These are phyloP conservation scores for Microctenopoma lineatum DNA, from an alignment of 2,797 vertebrate genomes.

Conservation along the genomic window DNA sequence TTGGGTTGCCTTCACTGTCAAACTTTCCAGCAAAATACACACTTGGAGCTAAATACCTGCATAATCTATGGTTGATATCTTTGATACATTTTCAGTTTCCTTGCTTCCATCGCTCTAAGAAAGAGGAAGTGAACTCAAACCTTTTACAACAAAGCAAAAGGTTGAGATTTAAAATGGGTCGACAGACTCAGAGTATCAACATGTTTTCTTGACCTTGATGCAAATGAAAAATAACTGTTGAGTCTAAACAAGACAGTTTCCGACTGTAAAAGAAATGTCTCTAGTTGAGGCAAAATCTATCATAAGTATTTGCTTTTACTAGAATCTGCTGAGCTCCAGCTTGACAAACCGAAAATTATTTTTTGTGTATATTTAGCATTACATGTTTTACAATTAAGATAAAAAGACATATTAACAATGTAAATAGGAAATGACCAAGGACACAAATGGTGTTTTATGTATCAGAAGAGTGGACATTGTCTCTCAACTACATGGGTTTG, in stretches of 20 bases:
- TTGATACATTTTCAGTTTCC: not conserved
- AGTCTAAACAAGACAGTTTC: not conserved
- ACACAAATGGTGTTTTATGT: conserved; percentile 1
- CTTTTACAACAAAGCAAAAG: conserved; percentile 6
- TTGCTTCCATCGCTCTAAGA: conserved; percentile 1
- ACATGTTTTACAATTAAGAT: not conserved
- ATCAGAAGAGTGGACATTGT: not conserved
- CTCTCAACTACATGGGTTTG: not conserved
- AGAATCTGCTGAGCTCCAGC: conserved; percentile 3
- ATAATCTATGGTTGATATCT: conserved; percentile 1
- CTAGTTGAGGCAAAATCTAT: conserved; percentile 12
- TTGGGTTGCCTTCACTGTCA: conserved; percentile 17
- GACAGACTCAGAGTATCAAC: conserved; percentile 23
- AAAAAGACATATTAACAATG: conserved; percentile 3
- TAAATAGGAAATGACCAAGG: not conserved
- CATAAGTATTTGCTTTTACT: not conserved
- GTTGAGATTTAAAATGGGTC: conserved; percentile 35
- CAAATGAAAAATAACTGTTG: conserved; percentile 30
- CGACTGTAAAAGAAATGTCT: conserved; percentile 5
- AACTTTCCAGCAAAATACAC: conserved; percentile 7
- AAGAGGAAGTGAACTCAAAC: conserved; percentile 8
- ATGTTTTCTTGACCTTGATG: conserved; percentile 47
- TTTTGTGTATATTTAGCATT: not conserved
- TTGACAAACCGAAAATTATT: not conserved
- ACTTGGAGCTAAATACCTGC: conserved; percentile 8